Percentiles rank a stretch among this genome's conserved stretches.
Conservation (phyloP, 2,888 invertebrate genomes). For the Vesta saturnalis region DNA sequence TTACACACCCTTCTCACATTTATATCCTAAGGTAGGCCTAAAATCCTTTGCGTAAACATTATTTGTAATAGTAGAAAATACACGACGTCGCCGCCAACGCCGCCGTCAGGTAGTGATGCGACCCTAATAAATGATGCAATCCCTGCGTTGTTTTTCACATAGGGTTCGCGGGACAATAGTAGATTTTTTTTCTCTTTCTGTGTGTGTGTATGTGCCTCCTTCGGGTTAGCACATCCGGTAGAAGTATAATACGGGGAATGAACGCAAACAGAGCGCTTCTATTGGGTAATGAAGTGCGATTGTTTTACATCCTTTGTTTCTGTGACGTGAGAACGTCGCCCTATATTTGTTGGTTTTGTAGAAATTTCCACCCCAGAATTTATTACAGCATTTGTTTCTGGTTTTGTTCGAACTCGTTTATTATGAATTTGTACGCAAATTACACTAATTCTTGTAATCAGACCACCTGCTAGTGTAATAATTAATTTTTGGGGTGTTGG, state of each 20-base stretch:
- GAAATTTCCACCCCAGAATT: conserved; percentile 37
- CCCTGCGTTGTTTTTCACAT: conserved; percentile 35
- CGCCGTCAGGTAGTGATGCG: conserved; percentile 16
- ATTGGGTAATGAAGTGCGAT: conserved; percentile 43
- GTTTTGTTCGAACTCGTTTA: conserved; percentile 28
- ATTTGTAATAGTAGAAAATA: conserved; percentile 27
- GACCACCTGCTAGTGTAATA: conserved; percentile 1
- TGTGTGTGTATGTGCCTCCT: conserved; percentile 20
- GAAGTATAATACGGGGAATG: conserved; percentile 33
- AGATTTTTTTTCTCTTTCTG: conserved; percentile 22
- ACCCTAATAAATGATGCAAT: conserved; percentile 39
- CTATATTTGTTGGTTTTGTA: conserved; percentile 45
- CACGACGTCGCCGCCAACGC: conserved; percentile 6
- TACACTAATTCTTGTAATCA: background rate
- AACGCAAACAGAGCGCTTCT: conserved; percentile 39
- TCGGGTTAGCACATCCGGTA: conserved; percentile 35
- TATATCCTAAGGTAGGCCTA: conserved; percentile 24
- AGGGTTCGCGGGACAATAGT: conserved; percentile 28
- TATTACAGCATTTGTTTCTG: conserved; percentile 32
- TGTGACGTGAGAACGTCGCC: conserved; percentile 50
- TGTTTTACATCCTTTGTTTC: conserved; percentile 42
- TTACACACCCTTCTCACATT: conserved; percentile 17
- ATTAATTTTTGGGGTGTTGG: background rate
- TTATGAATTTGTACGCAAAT: conserved; percentile 19
- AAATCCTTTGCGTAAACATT: conserved; percentile 36